Evolutionary conservation across 2,113 vertebrate genomes (phyloP).

Genomic region (Chinchilla lanigera): DNA sequence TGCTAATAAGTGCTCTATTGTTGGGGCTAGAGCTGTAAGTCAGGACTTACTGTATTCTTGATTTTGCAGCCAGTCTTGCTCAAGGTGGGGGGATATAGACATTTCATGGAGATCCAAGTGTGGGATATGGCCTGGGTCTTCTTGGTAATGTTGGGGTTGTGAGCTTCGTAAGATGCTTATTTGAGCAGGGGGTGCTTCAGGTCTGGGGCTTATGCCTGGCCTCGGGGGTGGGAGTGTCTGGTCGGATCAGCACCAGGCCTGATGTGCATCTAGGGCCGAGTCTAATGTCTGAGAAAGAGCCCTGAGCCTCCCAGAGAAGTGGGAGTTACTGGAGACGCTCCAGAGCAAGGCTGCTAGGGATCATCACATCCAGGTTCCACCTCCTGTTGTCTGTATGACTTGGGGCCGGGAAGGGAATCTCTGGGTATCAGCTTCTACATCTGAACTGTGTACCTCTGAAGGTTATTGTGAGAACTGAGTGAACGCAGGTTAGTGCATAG

Average conservation of each 20-base stretch:
- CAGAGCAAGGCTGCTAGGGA: background rate
- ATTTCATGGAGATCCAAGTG: background rate
- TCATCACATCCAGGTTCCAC: background rate
- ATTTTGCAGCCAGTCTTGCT: background rate
- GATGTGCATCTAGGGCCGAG: background rate
- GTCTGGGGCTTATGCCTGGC: background rate
- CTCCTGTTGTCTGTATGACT: background rate
- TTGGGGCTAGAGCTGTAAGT: background rate
- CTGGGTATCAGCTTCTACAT: background rate
- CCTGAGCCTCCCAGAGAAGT: background rate
- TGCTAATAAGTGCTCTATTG: background rate
- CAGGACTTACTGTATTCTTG: background rate
- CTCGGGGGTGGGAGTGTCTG: background rate
- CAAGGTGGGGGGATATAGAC: background rate
- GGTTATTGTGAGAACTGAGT: background rate
- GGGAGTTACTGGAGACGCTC: background rate
- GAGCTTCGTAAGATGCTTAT: background rate
- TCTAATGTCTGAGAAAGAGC: background rate
- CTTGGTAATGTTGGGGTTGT: background rate
- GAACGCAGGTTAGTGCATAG: rapidly evolving
- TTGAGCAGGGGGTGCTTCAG: background rate
- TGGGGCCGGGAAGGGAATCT: background rate
- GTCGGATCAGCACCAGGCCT: background rate
- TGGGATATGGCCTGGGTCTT: background rate
- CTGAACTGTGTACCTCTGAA: background rate